phyloP scores from a whole-genome alignment of 2,797 vertebrate genomes.

The Syngnathus rostellatus region DNA sequence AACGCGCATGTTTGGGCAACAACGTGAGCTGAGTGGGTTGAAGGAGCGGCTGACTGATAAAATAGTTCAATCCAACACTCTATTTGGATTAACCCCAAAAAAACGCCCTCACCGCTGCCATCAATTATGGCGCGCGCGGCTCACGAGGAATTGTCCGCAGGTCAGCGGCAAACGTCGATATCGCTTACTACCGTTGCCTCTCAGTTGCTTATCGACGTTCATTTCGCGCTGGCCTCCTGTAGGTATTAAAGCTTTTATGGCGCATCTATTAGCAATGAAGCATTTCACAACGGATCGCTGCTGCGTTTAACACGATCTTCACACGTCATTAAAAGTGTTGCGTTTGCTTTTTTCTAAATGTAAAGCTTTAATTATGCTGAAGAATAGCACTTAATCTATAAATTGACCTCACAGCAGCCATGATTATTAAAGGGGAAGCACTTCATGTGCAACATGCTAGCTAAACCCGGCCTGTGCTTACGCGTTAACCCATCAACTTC shows the following conservation, averaged over 20 bases:
- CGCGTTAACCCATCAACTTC: no score
- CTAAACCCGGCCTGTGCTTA: no score
- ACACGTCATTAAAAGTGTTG: neutral
- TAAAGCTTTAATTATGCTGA: neutral
- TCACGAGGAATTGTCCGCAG: neutral
- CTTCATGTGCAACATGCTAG: neutral
- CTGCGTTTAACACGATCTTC: neutral
- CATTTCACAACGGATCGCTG: neutral
- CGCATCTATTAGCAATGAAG: neutral
- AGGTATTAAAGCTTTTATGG: slow-evolving; percentile 3
- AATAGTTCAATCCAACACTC: neutral
- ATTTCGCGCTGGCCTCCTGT: neutral
- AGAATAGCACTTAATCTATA: neutral
- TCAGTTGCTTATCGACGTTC: neutral
- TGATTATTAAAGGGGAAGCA: neutral
- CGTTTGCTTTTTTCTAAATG: neutral
- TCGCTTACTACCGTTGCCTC: slow-evolving; percentile 7
- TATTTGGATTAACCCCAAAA: neutral
- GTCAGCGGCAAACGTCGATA: slow-evolving; percentile 3
- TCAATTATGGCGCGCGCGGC: neutral
- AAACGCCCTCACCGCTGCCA: neutral
- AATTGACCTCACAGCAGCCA: neutral
- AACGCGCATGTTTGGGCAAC: neutral
- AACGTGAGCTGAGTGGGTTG: neutral
- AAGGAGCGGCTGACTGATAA: slow-evolving; percentile 1